A percentile compares a stretch with the other conserved stretches of the same genome.
Evolutionary conservation across 1,140 invertebrate genomes (phyloP).

Genomic region (Anthonomus grandis): DNA sequence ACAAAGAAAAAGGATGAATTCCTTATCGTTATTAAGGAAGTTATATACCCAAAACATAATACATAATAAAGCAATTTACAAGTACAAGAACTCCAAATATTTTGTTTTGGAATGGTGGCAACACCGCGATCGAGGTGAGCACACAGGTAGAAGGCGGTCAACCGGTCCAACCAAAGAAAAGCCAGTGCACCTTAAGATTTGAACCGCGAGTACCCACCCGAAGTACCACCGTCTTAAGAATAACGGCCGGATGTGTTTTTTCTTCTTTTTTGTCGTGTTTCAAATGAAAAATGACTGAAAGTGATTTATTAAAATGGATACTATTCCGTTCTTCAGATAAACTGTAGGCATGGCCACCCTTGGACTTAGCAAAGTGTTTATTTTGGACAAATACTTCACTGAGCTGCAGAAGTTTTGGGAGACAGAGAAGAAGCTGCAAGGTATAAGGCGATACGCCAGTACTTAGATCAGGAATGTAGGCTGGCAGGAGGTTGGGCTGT

Average conservation of each 20-base stretch:
- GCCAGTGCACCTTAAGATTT: slow-evolving; percentile 22
- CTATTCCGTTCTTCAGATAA: neutral
- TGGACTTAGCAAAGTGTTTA: slow-evolving; percentile 93
- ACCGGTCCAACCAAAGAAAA: slow-evolving; percentile 20
- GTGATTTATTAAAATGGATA: slow-evolving; percentile 11
- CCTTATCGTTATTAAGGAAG: too few relatives aligned
- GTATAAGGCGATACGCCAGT: slow-evolving; percentile 55
- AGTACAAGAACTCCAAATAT: too few relatives aligned
- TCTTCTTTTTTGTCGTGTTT: neutral
- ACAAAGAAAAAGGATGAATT: too few relatives aligned
- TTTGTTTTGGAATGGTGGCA: slow-evolving; percentile 23
- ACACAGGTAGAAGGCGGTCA: slow-evolving; percentile 25
- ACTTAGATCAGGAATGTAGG: slow-evolving; percentile 17
- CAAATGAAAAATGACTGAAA: slow-evolving; percentile 13
- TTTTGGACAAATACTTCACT: slow-evolving; percentile 95
- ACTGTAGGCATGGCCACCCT: slow-evolving; percentile 75
- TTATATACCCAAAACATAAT: too few relatives aligned
- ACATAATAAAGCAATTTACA: slow-evolving; percentile 3
- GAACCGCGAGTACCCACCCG: neutral
- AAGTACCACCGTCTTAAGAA: neutral
- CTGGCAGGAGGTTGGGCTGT: neutral
- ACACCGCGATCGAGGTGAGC: slow-evolving; percentile 1
- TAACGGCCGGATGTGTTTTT: slow-evolving; percentile 14
- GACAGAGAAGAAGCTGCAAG: slow-evolving; percentile 93
- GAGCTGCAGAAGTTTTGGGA: slow-evolving; percentile 96